Conservation (phyloP, 2,888 invertebrate genomes). For the Dasysyrphus albostriatus region DNA sequence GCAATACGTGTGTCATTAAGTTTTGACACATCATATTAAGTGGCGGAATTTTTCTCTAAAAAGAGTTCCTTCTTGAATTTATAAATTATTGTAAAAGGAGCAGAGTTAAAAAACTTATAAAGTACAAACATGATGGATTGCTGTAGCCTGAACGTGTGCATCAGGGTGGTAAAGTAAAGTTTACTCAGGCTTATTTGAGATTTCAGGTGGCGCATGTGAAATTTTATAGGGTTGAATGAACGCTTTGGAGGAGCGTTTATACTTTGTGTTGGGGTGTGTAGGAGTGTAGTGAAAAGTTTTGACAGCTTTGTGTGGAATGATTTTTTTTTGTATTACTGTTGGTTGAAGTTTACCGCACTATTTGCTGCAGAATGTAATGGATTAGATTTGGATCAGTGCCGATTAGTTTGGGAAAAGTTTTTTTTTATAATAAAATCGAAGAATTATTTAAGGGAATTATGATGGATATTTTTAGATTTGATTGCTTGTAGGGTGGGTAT, state of each 20-base stretch:
- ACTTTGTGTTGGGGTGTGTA: neutral
- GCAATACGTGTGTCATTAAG: slow-evolving; percentile 63
- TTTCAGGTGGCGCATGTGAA: slow-evolving; percentile 35
- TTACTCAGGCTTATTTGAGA: slow-evolving; percentile 16
- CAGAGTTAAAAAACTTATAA: slow-evolving; percentile 50
- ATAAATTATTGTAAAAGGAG: slow-evolving; percentile 11
- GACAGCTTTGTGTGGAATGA: slow-evolving; percentile 33
- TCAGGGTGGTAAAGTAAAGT: neutral
- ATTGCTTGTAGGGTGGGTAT: neutral
- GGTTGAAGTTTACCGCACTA: slow-evolving; percentile 19
- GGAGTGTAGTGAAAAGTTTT: slow-evolving; percentile 33
- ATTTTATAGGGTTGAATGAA: slow-evolving; percentile 50
- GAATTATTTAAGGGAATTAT: neutral
- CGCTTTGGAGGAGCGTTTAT: neutral
- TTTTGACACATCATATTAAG: slow-evolving; percentile 71
- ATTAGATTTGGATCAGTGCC: slow-evolving; percentile 37
- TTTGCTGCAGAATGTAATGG: slow-evolving; percentile 38
- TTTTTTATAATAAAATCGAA: neutral
- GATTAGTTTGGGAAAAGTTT: slow-evolving; percentile 7
- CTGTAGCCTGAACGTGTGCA: slow-evolving; percentile 22
- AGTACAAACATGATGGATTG: slow-evolving; percentile 61
- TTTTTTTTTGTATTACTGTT: neutral
- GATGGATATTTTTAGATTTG: neutral
- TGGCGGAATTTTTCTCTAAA: slow-evolving; percentile 38
- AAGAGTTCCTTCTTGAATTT: slow-evolving; percentile 19